Evolutionary conservation across 2,113 vertebrate genomes (phyloP).

Genomic region (Rhinogobius similis): DNA sequence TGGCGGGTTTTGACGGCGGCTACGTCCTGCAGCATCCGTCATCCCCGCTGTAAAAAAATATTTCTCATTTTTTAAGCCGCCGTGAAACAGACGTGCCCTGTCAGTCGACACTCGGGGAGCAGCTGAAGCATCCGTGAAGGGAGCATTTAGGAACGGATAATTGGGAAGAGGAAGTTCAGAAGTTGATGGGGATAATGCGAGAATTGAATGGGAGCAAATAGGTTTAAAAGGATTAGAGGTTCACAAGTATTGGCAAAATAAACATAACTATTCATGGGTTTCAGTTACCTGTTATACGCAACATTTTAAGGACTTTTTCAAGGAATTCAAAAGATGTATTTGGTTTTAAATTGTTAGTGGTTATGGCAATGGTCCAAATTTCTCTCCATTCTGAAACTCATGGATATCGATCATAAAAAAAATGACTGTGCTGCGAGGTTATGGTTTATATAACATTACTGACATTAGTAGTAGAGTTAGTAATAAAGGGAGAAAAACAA

Average conservation of each 20-base stretch:
- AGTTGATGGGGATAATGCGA: background rate
- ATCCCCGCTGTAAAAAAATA: constrained; percentile 23
- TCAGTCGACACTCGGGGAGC: constrained; percentile 27
- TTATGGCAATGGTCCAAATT: too few species aligned
- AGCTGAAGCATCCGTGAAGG: constrained; percentile 13
- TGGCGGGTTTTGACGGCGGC: constrained; percentile 35
- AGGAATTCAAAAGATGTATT: too few species aligned
- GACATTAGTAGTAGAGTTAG: too few species aligned
- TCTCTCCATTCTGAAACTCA: too few species aligned
- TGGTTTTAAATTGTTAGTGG: too few species aligned
- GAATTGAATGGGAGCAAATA: background rate
- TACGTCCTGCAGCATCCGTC: constrained; percentile 50
- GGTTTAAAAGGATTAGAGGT: background rate
- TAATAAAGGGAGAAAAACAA: too few species aligned
- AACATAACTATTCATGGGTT: background rate
- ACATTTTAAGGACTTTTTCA: too few species aligned
- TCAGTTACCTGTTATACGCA: too few species aligned
- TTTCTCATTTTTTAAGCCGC: constrained; percentile 42
- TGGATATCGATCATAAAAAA: too few species aligned
- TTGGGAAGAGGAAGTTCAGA: background rate
- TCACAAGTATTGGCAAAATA: background rate
- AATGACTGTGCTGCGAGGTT: too few species aligned
- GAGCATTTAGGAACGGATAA: constrained; percentile 1
- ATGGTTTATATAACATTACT: too few species aligned
- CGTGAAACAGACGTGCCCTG: constrained; percentile 20